phyloP scores from a whole-genome alignment of 2,888 invertebrate species.

The Charanyca ferruginea region DNA sequence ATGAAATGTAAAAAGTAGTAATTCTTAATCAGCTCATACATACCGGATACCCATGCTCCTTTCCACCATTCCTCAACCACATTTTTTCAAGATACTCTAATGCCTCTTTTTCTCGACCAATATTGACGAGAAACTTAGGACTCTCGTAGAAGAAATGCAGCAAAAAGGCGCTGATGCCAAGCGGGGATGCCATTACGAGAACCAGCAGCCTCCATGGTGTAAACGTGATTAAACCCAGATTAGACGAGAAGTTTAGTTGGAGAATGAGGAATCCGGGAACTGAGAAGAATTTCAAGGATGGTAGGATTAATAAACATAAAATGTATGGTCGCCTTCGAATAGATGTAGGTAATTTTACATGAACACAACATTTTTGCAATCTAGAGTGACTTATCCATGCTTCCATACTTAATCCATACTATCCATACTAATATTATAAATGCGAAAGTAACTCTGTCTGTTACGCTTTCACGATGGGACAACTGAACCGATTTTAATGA shows the following conservation, averaged over 20 bases:
- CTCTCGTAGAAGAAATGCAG: constrained; percentile 92
- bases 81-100: constrained; percentile 90
- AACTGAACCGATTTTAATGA: too few species aligned
- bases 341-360: too few species aligned
- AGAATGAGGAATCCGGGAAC: constrained; percentile 69
- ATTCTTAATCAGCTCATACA: constrained; percentile 8
- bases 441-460: too few species aligned
- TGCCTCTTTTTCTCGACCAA: constrained; percentile 90
- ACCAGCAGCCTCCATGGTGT: constrained; percentile 75
- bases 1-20: too few species aligned
- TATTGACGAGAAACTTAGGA: constrained; percentile 93
- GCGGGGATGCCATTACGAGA: constrained; percentile 87
- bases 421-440: too few species aligned
- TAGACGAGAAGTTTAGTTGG: constrained; percentile 61
- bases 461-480: too few species aligned
- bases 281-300: constrained; percentile 34
- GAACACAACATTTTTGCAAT: too few species aligned
- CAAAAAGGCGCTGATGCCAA: constrained; percentile 88
- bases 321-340: too few species aligned
- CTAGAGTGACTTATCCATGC: too few species aligned
- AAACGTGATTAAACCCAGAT: constrained; percentile 68
- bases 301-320: not conserved
- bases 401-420: too few species aligned
- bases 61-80: constrained; percentile 87
- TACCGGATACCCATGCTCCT: constrained; percentile 46